Evolutionary conservation across 1,140 invertebrate species (phyloP).

Genomic region (Magallana angulata): DNA sequence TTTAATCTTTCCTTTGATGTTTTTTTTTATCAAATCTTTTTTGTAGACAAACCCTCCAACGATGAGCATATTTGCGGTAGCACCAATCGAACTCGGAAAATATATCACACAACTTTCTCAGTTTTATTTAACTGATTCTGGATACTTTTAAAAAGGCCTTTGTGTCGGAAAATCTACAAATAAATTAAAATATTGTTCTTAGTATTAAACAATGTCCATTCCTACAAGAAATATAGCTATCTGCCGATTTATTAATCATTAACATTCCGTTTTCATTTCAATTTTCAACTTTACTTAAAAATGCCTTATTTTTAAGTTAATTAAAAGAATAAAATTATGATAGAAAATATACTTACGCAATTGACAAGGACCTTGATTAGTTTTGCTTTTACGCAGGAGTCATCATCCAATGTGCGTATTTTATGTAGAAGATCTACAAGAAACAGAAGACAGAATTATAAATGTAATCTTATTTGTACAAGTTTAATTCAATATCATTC

Average conservation of each 20-base stretch:
- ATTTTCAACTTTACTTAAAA: too few relatives aligned
- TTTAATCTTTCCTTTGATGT: conserved; percentile 13
- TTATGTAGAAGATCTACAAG: background rate
- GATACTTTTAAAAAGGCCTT: background rate
- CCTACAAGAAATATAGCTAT: too few relatives aligned
- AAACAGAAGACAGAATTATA: background rate
- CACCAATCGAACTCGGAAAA: background rate
- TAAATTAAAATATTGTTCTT: background rate
- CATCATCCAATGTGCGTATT: background rate
- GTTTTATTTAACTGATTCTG: background rate
- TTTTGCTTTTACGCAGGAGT: background rate
- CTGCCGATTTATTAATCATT: too few relatives aligned
- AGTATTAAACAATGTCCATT: too few relatives aligned
- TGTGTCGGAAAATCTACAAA: conserved; percentile 3
- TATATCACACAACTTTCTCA: background rate
- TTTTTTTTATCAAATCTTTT: background rate
- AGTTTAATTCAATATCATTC: too few relatives aligned
- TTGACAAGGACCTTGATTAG: background rate
- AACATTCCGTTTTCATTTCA: too few relatives aligned
- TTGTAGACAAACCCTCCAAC: background rate
- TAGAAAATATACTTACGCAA: background rate
- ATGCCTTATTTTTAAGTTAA: too few relatives aligned
- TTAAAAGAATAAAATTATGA: too few relatives aligned
- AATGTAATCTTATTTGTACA: too few relatives aligned
- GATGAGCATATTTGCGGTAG: background rate